Evolutionary conservation across 2,797 vertebrate genomes (phyloP).

Genomic region (Chaetodon trifasciatus): DNA sequence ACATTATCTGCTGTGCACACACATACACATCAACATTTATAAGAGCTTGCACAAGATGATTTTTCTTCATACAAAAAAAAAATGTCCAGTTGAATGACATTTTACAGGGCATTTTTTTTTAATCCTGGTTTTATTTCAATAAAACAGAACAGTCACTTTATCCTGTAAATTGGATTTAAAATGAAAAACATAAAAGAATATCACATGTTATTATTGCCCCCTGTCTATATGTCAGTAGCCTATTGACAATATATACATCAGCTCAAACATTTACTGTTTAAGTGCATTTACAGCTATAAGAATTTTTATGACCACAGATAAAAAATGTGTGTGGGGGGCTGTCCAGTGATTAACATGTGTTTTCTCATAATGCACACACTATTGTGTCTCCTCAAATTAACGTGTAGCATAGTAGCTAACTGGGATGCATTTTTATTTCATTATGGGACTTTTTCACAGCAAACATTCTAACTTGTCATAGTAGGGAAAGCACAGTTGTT

Average conservation of each 20-base stretch:
- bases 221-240: not conserved
- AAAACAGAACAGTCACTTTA: not conserved
- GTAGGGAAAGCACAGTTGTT: not conserved
- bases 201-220: not conserved
- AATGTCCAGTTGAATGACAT: constrained; percentile 44
- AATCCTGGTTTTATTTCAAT: constrained; percentile 17
- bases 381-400: not conserved
- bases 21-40: constrained; percentile 61
- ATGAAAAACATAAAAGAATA: not conserved
- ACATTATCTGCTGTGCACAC: constrained; percentile 62
- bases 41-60: constrained; percentile 28
- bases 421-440: not conserved
- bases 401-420: no score
- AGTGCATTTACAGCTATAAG: not conserved
- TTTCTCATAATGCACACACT: not conserved
- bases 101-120: constrained; percentile 48
- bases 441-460: not conserved
- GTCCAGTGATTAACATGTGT: not conserved
- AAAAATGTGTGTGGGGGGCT: not conserved
- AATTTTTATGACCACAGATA: not conserved
- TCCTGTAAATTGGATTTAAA: not conserved
- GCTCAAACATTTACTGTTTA: not conserved
- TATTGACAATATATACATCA: not conserved
- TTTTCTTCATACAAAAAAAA: constrained; percentile 26
- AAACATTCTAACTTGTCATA: not conserved